phyloP scores from a whole-genome alignment of 1,140 invertebrate genomes.

The Plectrocnemia conspersa region DNA sequence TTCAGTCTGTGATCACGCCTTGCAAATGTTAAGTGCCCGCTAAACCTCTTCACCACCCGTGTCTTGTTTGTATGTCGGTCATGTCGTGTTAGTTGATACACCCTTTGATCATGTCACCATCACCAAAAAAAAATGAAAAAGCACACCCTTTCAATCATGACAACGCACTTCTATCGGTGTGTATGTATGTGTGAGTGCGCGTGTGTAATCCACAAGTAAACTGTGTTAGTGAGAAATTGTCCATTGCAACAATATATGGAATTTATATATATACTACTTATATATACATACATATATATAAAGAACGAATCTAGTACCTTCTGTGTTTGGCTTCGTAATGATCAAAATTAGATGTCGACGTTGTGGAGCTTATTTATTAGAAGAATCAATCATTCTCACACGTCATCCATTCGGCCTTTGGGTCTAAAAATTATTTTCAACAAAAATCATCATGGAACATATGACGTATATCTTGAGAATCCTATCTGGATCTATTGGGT shows the following conservation, averaged over 20 bases:
- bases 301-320: constrained; percentile 31
- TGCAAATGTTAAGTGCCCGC: constrained; percentile 8
- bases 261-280: constrained; percentile 9
- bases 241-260: constrained; percentile 33
- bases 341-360: constrained; percentile 22
- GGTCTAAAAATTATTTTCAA: too few relatives aligned
- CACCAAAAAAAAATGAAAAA: background rate
- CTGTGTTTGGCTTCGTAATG: constrained; percentile 27
- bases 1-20: constrained; percentile 13
- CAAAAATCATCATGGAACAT: too few relatives aligned
- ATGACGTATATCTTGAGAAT: too few relatives aligned
- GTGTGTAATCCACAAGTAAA: constrained; percentile 31
- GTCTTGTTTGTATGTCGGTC: constrained; percentile 3
- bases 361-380: constrained; percentile 27
- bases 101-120: background rate
- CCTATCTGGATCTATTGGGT: too few relatives aligned
- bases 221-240: constrained; percentile 37
- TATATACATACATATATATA: constrained; percentile 2
- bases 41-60: constrained; percentile 11
- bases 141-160: constrained; percentile 16
- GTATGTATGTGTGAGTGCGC: constrained; percentile 18
- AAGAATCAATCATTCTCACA: constrained; percentile 24
- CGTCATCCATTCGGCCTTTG: constrained; percentile 20
- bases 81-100: constrained; percentile 11
- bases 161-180: constrained; percentile 23